phyloP scores from a whole-genome alignment of 2,888 invertebrate species.

The Drosophila putrida region DNA sequence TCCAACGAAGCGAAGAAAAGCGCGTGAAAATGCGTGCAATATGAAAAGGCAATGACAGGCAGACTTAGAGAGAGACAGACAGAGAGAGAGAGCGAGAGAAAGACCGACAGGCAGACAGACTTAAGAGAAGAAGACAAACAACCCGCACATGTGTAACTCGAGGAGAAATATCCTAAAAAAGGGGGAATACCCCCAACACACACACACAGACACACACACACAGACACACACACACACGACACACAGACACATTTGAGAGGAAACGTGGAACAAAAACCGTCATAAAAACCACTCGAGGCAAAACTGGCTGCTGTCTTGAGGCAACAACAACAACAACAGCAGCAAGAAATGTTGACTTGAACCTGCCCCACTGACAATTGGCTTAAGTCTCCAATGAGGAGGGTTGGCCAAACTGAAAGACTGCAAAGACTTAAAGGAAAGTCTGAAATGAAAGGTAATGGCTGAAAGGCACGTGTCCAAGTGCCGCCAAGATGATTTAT shows the following conservation, averaged over 20 bases:
- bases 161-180: conserved; percentile 10
- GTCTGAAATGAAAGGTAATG: conserved; percentile 55
- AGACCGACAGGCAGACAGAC: conserved; percentile 24
- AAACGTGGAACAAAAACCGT: conserved; percentile 53
- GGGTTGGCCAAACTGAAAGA: background rate
- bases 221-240: background rate
- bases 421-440: background rate
- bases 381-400: conserved; percentile 55
- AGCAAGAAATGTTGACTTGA: conserved; percentile 58
- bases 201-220: conserved; percentile 1
- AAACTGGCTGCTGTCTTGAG: conserved; percentile 11
- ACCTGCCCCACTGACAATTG: conserved; percentile 81
- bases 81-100: background rate
- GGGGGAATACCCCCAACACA: conserved; percentile 3
- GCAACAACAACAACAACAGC: conserved; percentile 5
- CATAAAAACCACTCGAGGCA: conserved; percentile 56
- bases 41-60: conserved; percentile 53
- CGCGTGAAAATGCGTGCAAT: conserved; percentile 77
- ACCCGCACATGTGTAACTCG: conserved; percentile 50
- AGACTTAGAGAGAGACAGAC: conserved; percentile 1
- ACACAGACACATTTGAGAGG: background rate
- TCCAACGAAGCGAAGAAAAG: conserved; percentile 67
- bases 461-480: conserved; percentile 75
- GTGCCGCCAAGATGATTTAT: conserved; percentile 74
- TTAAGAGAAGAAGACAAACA: conserved; percentile 22